Evolutionary conservation across 2,888 invertebrate species (phyloP), one percentile per base, ranked within the genome.

Genomic region (Callimorpha dominula): DNA sequence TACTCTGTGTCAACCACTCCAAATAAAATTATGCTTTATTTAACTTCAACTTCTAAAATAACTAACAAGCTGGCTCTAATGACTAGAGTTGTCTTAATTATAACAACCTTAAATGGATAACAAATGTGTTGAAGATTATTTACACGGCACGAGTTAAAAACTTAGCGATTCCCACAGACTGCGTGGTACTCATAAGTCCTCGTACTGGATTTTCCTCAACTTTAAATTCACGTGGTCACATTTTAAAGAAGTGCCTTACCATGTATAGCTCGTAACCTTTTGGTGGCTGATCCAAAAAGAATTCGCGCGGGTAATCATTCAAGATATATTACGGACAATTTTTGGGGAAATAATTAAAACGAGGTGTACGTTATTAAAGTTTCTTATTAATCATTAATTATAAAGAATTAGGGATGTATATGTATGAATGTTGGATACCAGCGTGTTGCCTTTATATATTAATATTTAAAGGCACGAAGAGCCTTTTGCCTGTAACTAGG

Each of bases 141-240:
- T 60, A 31, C 31, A 31, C 12, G 60, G 14, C 60, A 31, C 31
- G 31, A 31, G 31, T 60, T 31, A 31, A 31, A 31, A 60, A n/a
- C 17, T 12, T 54, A 42, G 20, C n/a, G 20, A n/a, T 68, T 68
- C 20, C 14, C 67, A 68, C 67, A 54, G 54, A 68, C 42, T 20
- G 20, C n/a, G 12, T n/a, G 54, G 43, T 60, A 57, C 20, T 57
- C n/a, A 11, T 67, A 14, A 57, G 43, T 68, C 66, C 54, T 71
- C 46, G 64, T 17, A 67, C 62, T 43, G 67, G 75, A 64, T 73
- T 75, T 40, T 65, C 62, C 74, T 82, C 83, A 82, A 77, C 81
- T 80, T 78, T 77, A 74, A 43, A 14, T 43, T 40, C 20, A 54
- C n/a, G 43, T 73, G 66, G 72, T 68, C 64, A 76, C 72, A 84